Evolutionary conservation across 2,113 vertebrate genomes (phyloP).

Genomic region (Blennius ocellaris): DNA sequence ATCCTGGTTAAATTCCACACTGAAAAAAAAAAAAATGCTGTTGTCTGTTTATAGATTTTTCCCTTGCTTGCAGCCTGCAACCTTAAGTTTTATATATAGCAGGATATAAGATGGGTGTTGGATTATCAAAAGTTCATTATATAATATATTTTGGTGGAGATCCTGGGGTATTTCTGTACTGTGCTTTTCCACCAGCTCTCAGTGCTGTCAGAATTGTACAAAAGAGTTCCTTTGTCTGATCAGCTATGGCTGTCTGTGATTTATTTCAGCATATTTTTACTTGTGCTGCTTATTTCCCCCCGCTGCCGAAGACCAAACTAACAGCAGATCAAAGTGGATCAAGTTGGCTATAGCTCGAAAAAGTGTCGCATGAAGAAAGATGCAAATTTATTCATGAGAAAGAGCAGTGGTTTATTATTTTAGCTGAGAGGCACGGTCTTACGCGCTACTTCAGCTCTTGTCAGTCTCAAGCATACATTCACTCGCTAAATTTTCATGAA

Average conservation of each 20-base stretch:
- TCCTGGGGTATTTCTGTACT: constrained; percentile 3
- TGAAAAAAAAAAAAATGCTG: too few species aligned
- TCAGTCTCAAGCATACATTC: constrained; percentile 33
- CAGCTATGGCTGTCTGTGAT: background rate
- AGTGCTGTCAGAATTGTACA: background rate
- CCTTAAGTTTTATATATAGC: too few species aligned
- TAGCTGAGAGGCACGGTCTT: constrained; percentile 40
- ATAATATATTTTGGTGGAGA: background rate
- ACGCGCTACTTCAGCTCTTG: constrained; percentile 12
- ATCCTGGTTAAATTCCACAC: too few species aligned
- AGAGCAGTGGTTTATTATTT: constrained; percentile 53
- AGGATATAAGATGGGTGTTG: too few species aligned
- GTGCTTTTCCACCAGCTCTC: constrained; percentile 1
- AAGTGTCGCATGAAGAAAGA: constrained; percentile 27
- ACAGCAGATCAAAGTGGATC: constrained; percentile 15
- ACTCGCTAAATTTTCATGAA: constrained; percentile 16
- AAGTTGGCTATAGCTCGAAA: constrained; percentile 14
- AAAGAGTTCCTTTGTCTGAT: background rate
- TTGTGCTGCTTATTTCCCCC: background rate
- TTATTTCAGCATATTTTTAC: background rate
- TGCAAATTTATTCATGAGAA: constrained; percentile 75
- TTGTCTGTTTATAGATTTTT: too few species aligned
- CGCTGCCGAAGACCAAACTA: background rate
- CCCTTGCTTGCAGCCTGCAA: too few species aligned
- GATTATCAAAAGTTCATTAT: too few species aligned